phyloP scores from a whole-genome alignment of 2,113 vertebrate species.

The Montifringilla adamsi region DNA sequence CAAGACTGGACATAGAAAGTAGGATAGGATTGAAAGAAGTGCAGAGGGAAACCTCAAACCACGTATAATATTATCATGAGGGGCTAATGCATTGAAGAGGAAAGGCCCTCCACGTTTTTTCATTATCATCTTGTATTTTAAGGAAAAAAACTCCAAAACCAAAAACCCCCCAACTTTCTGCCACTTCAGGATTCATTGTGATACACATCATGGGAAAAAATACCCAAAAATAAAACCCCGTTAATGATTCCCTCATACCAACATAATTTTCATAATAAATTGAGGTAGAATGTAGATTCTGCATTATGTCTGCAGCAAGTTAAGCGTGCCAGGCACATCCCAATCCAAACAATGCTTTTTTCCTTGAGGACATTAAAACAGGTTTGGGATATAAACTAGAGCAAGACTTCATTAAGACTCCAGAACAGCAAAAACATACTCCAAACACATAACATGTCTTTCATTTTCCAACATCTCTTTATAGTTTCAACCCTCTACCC shows the following conservation, averaged over 20 bases:
- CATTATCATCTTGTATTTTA: neutral
- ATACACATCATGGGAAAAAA: neutral
- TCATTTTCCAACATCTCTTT: neutral
- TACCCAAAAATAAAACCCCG: neutral
- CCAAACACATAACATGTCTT: neutral
- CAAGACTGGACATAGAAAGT: neutral
- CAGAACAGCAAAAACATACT: neutral
- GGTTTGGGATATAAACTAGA: neutral
- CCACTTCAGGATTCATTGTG: neutral
- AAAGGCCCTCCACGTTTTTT: neutral
- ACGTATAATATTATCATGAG: neutral
- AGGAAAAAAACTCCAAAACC: accelerated
- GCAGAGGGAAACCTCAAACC: neutral
- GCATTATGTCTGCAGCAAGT: neutral
- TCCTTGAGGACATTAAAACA: neutral
- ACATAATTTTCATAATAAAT: neutral
- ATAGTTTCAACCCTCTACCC: neutral
- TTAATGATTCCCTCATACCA: neutral
- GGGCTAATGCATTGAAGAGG: neutral
- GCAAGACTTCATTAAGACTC: neutral
- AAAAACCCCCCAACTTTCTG: neutral
- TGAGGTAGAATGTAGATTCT: neutral
- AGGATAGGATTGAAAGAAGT: neutral
- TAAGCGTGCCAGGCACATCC: neutral
- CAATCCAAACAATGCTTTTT: neutral